Evolutionary conservation across 1,140 invertebrate species (phyloP).

Genomic region (Halesus radiatus): DNA sequence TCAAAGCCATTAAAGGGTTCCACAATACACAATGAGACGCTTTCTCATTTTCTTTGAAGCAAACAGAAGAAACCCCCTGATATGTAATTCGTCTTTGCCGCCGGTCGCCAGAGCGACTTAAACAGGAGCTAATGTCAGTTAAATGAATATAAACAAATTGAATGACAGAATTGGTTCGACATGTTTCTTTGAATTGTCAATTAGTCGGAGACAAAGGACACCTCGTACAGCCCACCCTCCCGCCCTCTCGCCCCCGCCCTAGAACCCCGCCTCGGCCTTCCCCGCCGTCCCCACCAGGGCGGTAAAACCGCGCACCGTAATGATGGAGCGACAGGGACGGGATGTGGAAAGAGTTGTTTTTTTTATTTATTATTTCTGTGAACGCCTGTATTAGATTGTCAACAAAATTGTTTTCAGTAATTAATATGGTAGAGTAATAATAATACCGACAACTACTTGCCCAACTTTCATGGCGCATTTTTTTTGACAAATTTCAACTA

Average conservation of each 20-base stretch:
- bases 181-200: slow-evolving; percentile 59
- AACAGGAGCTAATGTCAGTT: slow-evolving; percentile 51
- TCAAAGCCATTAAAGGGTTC: background rate
- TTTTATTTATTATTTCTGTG: too few relatives aligned
- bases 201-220: slow-evolving; percentile 59
- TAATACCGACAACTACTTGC: too few relatives aligned
- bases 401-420: too few relatives aligned
- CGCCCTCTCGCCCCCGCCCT: slow-evolving; percentile 46
- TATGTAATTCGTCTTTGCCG: slow-evolving; percentile 7
- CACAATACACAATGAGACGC: background rate
- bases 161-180: slow-evolving; percentile 57
- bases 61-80: background rate
- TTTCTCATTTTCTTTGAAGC: background rate
- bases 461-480: too few relatives aligned
- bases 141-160: slow-evolving; percentile 58
- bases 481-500: too few relatives aligned
- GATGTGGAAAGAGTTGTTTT: background rate
- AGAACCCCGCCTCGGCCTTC: slow-evolving; percentile 48
- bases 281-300: slow-evolving; percentile 30
- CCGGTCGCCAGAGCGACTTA: slow-evolving; percentile 1
- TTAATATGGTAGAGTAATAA: too few relatives aligned
- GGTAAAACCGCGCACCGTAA: slow-evolving; percentile 43
- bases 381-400: too few relatives aligned
- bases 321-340: slow-evolving; percentile 49
- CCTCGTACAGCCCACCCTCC: slow-evolving; percentile 59